Percentiles rank a stretch among this genome's conserved stretches.
Evolutionary conservation across 2,113 vertebrate genomes (phyloP).

Genomic region (Tricholaema leucomelas): DNA sequence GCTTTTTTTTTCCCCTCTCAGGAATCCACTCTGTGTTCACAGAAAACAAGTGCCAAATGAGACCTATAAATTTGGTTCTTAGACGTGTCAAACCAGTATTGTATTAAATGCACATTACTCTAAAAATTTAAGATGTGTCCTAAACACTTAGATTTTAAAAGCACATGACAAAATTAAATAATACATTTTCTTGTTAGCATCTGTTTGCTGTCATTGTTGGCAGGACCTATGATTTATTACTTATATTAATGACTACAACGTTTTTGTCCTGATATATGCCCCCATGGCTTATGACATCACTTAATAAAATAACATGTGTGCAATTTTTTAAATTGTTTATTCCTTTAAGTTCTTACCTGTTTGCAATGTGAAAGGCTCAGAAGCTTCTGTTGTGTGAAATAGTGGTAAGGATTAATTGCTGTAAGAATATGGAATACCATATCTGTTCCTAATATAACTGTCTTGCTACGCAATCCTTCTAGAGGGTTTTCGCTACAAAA

Average conservation of each 20-base stretch:
- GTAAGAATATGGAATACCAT: background rate
- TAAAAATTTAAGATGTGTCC: slow-evolving; percentile 80
- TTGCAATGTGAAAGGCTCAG: slow-evolving; percentile 46
- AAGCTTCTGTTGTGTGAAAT: slow-evolving; percentile 51
- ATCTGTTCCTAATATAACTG: background rate
- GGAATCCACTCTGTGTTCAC: slow-evolving; percentile 64
- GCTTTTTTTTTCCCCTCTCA: slow-evolving; percentile 14
- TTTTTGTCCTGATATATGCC: slow-evolving; percentile 78
- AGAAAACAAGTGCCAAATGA: slow-evolving; percentile 67
- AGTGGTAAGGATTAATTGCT: slow-evolving; percentile 25
- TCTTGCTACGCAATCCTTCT: background rate
- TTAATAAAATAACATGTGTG: slow-evolving; percentile 75
- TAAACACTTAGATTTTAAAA: slow-evolving; percentile 79
- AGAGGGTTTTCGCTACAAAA: background rate
- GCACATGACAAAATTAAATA: slow-evolving; percentile 77
- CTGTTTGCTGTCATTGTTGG: slow-evolving; percentile 81
- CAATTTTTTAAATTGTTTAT: slow-evolving; percentile 74
- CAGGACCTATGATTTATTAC: slow-evolving; percentile 78
- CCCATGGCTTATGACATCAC: slow-evolving; percentile 73
- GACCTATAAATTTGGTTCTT: slow-evolving; percentile 76
- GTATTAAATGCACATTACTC: slow-evolving; percentile 80
- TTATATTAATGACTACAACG: slow-evolving; percentile 79
- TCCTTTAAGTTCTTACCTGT: slow-evolving; percentile 58
- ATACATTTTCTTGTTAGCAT: slow-evolving; percentile 83
- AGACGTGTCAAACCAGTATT: slow-evolving; percentile 75